These are phyloP conservation scores for Callospermophilus lateralis DNA, from an alignment of 2,113 vertebrate species.

Conservation along the genomic window DNA sequence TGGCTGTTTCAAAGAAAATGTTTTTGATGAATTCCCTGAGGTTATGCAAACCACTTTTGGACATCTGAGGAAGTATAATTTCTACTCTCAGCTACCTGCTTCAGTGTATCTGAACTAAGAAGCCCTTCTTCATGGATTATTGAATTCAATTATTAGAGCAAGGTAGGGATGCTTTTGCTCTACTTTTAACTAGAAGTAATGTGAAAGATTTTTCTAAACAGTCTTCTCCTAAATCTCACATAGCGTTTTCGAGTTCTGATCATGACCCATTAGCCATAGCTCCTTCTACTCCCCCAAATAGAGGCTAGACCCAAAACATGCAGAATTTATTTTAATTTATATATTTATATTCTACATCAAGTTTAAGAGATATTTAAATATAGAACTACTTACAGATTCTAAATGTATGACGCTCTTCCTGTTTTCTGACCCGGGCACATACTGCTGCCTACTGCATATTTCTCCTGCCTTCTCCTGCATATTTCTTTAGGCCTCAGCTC, in stretches of 20 bases:
- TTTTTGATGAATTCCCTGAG: background rate
- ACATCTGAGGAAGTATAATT: background rate
- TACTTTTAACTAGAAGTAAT: background rate
- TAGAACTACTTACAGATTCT: background rate
- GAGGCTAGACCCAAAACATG: background rate
- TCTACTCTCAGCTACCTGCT: background rate
- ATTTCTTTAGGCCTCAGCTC: background rate
- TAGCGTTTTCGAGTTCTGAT: background rate
- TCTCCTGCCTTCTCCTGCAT: background rate
- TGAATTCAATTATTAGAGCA: conserved; percentile 24
- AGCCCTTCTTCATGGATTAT: background rate
- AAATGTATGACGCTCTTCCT: background rate
- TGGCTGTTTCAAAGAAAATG: background rate
- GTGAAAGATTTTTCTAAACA: background rate
- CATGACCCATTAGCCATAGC: background rate
- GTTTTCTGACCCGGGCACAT: too few species aligned
- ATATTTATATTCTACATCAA: background rate
- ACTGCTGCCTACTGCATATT: background rate
- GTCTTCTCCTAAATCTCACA: background rate
- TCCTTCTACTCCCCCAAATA: background rate
- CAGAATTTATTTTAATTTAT: background rate
- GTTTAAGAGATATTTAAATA: background rate
- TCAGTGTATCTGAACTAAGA: background rate
- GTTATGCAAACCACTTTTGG: background rate
- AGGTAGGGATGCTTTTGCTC: background rate